phyloP scores from a whole-genome alignment of 2,797 vertebrate genomes.

The Poecilia gillii region DNA sequence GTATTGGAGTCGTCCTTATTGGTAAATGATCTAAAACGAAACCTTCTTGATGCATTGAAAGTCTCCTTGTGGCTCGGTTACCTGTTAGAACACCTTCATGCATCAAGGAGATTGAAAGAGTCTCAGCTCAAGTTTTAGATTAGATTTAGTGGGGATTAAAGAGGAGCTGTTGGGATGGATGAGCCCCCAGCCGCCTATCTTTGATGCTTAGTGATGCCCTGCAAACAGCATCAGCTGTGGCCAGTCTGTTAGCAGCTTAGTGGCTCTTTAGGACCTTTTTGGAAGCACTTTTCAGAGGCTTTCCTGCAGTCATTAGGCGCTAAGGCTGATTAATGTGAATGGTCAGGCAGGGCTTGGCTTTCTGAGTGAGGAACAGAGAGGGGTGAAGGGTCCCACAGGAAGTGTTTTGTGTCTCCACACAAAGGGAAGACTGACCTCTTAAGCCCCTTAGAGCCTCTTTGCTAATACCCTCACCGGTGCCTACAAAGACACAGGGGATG shows the following conservation, averaged over 20 bases:
- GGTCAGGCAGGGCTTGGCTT: constrained; percentile 86
- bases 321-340: constrained; percentile 96
- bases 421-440: constrained; percentile 89
- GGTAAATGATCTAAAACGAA: not conserved
- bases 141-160: constrained; percentile 5
- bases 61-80: not conserved
- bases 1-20: not conserved
- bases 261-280: constrained; percentile 81
- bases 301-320: constrained; percentile 92
- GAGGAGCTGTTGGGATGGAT: constrained; percentile 31
- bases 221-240: constrained; percentile 50
- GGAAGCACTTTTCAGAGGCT: constrained; percentile 78
- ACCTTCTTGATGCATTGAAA: not conserved
- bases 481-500: constrained; percentile 82
- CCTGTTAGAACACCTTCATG: not conserved
- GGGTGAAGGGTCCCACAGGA: constrained; percentile 88
- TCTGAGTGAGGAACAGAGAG: constrained; percentile 76
- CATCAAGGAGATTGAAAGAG: not conserved
- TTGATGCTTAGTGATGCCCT: constrained; percentile 38
- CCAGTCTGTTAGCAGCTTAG: constrained; percentile 71
- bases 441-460: constrained; percentile 88
- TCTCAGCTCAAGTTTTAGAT: not conserved
- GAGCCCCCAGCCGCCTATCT: constrained; percentile 27
- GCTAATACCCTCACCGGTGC: constrained; percentile 84
- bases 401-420: constrained; percentile 93